Base-by-base conservation (phyloP, 2,113 vertebrate genomes). In the Xiphorhynchus elegans region DNA sequence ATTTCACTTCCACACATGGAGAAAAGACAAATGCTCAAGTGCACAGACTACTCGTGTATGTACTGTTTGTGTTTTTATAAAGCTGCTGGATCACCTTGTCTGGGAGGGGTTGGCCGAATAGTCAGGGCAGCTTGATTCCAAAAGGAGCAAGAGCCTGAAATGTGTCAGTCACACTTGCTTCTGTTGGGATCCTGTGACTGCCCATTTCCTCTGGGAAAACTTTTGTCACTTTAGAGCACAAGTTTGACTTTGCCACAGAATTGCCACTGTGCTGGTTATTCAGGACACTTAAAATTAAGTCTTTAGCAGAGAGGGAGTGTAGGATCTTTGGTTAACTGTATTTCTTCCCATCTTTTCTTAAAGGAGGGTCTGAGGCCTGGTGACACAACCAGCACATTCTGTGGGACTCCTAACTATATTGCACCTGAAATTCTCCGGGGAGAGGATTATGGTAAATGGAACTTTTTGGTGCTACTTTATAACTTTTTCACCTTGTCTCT, bases 371-470 rank as follows among this genome's bases (percentile, higher is more conserved):
- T 99, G 96, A 99, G 99, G 90, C 99, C 99, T 21, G 99, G 99
- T 89, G 99, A 99, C 96, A 99, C 99, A 47, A 99, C 99, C 29
- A 99, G 99, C 98, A 99, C 99, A 2, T 99, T 99, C 97, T 99
- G 99, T 89, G 99, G 99, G 50, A 99, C 99, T 96, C 99, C 99
- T 79, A 99, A 99, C 97, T 99, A 99, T 91, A 99, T 99, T 60
- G 99, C 99, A 94, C 99, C 99, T 8, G 99, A 99, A 97, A 99
- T 99, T 96, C 98, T 99, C 84, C 90, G 99, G 96, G 99, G 99
- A 97, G 99, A 99, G 95, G 99, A 99, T 97, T 99, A 99, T 58
- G 99, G 99, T 99, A 98, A 98, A 93, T 42, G 6, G 46, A 69
- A 75, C 83, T 95, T 78, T 31, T 82, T 18, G 63, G 23, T 90